These are phyloP conservation scores for Diadophis punctatus DNA, from an alignment of 2,113 vertebrate species.

Conservation along the genomic window DNA sequence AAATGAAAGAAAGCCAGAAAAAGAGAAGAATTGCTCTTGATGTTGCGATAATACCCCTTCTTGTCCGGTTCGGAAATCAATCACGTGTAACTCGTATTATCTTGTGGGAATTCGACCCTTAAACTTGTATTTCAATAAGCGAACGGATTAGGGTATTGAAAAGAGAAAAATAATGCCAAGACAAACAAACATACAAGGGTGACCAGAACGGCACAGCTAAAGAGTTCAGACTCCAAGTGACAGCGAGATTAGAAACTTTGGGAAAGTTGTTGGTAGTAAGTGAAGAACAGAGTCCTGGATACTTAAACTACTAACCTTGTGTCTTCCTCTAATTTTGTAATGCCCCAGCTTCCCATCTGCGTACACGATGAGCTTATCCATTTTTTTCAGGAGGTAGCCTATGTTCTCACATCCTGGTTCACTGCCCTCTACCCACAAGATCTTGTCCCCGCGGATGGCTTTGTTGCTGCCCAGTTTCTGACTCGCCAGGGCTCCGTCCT, in stretches of 20 bases:
- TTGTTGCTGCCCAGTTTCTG: slow-evolving; percentile 41
- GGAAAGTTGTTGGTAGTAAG: not conserved
- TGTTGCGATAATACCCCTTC: accelerated
- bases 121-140: not conserved
- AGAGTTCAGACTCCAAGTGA: not conserved
- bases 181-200: accelerated
- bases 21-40: not conserved
- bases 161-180: not conserved
- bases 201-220: not conserved
- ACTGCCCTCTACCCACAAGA: slow-evolving; percentile 63
- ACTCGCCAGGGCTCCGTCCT: slow-evolving; percentile 59
- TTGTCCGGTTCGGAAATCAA: accelerated
- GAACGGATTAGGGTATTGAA: no score
- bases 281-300: not conserved
- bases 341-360: slow-evolving; percentile 62
- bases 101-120: not conserved
- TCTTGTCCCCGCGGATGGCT: slow-evolving; percentile 63
- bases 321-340: slow-evolving; percentile 66
- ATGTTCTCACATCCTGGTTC: slow-evolving; percentile 62
- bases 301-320: slow-evolving; percentile 62
- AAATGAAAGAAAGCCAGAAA: no score
- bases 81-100: not conserved
- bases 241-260: not conserved
- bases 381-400: slow-evolving; percentile 58
- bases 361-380: slow-evolving; percentile 62